phyloP scores from a whole-genome alignment of 1,140 invertebrate species.

The Probaryconus sp. region DNA sequence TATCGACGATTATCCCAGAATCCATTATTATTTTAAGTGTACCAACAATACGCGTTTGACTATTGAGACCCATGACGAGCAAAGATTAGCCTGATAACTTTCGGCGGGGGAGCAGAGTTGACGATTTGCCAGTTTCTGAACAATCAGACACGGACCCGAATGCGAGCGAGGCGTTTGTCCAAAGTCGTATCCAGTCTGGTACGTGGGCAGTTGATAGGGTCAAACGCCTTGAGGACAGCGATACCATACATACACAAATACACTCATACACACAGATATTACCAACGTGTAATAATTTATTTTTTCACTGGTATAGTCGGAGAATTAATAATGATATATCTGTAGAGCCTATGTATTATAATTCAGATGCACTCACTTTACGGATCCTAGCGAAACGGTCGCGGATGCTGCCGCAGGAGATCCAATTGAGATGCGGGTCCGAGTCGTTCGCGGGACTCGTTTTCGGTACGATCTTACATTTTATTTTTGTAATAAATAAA shows the following conservation, averaged over 20 bases:
- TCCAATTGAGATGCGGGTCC: slow-evolving; percentile 35
- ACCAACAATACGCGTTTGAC: no score
- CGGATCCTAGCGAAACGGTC: slow-evolving; percentile 66
- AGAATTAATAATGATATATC: slow-evolving; percentile 76
- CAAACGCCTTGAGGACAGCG: slow-evolving; percentile 47
- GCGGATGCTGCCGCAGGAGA: slow-evolving; percentile 27
- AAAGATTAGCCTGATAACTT: no score
- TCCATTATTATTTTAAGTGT: no score
- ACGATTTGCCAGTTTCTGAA: slow-evolving; percentile 28
- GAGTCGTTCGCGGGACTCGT: slow-evolving; percentile 70
- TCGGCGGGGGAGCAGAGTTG: slow-evolving; percentile 22
- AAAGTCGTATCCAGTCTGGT: slow-evolving; percentile 34
- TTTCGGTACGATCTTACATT: slow-evolving; percentile 76
- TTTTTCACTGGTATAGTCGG: slow-evolving; percentile 78
- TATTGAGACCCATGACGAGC: no score
- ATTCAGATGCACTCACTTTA: slow-evolving; percentile 74
- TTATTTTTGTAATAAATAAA: slow-evolving; percentile 78
- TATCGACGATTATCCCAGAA: no score
- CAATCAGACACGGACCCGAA: slow-evolving; percentile 54
- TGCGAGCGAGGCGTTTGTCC: slow-evolving; percentile 37
- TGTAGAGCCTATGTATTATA: slow-evolving; percentile 78
- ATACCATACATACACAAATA: slow-evolving; percentile 59
- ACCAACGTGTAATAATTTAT: slow-evolving; percentile 78
- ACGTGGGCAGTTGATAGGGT: slow-evolving; percentile 40
- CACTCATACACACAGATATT: slow-evolving; percentile 71